A percentile compares a stretch with the other conserved stretches of the same genome.
Conservation (phyloP, 2,113 vertebrate genomes). For the Pterocles orientalis region DNA sequence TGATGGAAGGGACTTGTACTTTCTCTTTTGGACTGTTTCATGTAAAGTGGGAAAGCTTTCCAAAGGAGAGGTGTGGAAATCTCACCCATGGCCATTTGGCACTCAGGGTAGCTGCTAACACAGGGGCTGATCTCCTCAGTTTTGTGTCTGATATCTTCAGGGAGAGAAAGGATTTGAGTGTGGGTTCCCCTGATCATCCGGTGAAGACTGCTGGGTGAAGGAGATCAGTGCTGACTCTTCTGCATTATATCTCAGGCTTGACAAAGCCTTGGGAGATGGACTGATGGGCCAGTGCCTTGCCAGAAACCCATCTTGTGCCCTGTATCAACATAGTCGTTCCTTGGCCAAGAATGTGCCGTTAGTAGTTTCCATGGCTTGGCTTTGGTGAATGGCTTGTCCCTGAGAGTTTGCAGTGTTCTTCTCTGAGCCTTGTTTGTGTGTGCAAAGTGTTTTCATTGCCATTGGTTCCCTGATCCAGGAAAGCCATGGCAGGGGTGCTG, state of each 20-base stretch:
- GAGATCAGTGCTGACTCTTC: neutral
- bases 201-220: neutral
- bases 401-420: neutral
- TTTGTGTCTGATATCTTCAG: neutral
- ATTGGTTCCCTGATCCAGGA: accelerated
- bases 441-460: neutral
- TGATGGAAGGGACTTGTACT: neutral
- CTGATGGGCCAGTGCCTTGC: neutral
- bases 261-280: neutral
- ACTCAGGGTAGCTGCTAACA: neutral
- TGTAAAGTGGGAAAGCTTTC: neutral
- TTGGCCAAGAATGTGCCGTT: accelerated
- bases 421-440: accelerated
- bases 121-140: neutral
- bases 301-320: neutral
- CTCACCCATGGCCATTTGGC: neutral
- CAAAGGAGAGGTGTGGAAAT: neutral
- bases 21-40: neutral
- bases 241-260: neutral
- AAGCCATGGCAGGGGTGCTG: too few species aligned
- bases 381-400: neutral
- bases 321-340: neutral
- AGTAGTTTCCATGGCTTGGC: neutral
- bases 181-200: neutral
- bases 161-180: neutral